phyloP scores from a whole-genome alignment of 2,797 vertebrate genomes.

The Lophius americanus region DNA sequence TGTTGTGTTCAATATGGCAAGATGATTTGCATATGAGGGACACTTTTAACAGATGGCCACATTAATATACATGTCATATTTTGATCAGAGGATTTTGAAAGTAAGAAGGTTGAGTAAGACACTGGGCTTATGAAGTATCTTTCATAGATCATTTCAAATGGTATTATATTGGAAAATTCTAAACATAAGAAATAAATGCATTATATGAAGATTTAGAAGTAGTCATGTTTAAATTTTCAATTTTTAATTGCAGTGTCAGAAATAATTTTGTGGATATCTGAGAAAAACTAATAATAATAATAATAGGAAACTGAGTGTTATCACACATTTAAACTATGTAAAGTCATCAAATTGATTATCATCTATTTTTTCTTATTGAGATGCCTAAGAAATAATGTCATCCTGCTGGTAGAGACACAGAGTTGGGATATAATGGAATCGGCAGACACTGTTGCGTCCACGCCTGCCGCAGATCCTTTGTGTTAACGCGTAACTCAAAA shows the following conservation, averaged over 20 bases:
- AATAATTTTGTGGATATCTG: background rate
- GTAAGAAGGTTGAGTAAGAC: background rate
- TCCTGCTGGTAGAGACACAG: background rate
- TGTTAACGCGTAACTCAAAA: too few relatives aligned
- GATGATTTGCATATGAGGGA: slow-evolving; percentile 1
- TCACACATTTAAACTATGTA: too few relatives aligned
- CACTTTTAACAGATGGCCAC: background rate
- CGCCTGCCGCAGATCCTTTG: too few relatives aligned
- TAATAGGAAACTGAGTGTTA: too few relatives aligned
- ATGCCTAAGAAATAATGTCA: background rate
- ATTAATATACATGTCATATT: slow-evolving; percentile 16
- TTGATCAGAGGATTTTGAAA: background rate
- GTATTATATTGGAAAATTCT: background rate
- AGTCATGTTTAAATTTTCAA: too few relatives aligned
- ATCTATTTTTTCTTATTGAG: background rate
- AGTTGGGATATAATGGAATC: background rate
- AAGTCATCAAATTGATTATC: too few relatives aligned
- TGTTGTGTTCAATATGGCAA: slow-evolving; percentile 27
- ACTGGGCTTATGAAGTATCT: background rate
- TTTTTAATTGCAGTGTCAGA: too few relatives aligned
- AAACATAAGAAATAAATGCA: background rate
- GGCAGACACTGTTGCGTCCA: too few relatives aligned
- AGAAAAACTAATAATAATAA: too few relatives aligned
- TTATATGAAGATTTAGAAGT: too few relatives aligned
- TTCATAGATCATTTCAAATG: slow-evolving; percentile 3